Evolutionary conservation across 2,797 vertebrate species (phyloP), one percentile per base, ranked within the genome.

Genomic region (Rhynchotus rufescens): DNA sequence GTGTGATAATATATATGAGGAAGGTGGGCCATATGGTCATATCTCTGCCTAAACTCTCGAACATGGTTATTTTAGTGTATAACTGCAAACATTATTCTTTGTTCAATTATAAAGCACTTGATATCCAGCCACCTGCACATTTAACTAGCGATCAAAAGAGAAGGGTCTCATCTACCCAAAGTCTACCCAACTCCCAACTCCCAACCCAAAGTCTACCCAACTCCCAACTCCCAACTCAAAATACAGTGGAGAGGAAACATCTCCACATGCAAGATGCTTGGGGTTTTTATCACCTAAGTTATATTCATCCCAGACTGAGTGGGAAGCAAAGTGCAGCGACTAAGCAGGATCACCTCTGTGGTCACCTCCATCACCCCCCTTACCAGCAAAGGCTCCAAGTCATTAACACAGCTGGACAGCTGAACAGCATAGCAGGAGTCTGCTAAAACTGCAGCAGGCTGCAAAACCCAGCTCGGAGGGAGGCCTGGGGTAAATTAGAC

Each of bases 251-350:
- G 36, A 77, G 49, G 78, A 81, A 88, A 67, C 16, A n/a, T 32
- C 47, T 42, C 36, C 68, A 9, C 1, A 0, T 21, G 38, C 38
- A 62, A 72, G 28, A 10, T n/a, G 12, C 32, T 74, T 47, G 9
- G 0, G 12, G 44, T 30, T 94, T 72, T 68, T 62, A 28, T 69
- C 82, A 36, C 38, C 32, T 20, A 6, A 61, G 4, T 64, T 44
- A 45, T 2, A 30, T 23, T 82, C 66, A 68, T 73, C 92, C 34
- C 47, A 23, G 52, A 64, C 54, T 72, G 96, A 94, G 80, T 9
- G 80, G 68, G 87, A 91, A 87, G 56, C 52, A 72, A 74, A 94
- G 47, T 44, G 38, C 89, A 77, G 82, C 75, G 71, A 89, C 45
- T 73, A 80, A 84, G 86, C 65, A 6, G 67, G 78, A 92, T 6